Conservation (phyloP, 2,888 invertebrate species). For the Mechanitis mazaeus region DNA sequence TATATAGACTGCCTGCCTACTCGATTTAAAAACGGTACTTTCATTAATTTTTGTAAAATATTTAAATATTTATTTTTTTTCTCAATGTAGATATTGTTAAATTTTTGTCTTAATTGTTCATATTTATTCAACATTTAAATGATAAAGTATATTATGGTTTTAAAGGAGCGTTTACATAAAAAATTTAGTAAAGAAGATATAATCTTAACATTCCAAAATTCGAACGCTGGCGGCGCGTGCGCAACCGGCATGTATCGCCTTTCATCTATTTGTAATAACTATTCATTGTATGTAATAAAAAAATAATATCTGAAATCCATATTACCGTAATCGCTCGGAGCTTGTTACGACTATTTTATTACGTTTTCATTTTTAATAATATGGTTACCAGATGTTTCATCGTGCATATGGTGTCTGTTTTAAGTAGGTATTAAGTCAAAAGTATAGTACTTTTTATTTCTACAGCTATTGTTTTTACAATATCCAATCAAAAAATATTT, state of each 20-base stretch:
- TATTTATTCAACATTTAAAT: slow-evolving; percentile 10
- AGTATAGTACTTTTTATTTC: too few species aligned
- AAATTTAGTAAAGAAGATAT: slow-evolving; percentile 26
- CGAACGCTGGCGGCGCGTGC: slow-evolving; percentile 48
- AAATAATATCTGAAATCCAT: slow-evolving; percentile 46
- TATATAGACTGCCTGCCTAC: too few species aligned
- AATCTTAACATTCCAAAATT: slow-evolving; percentile 48
- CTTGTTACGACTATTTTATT: slow-evolving; percentile 50
- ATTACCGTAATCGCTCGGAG: slow-evolving; percentile 60
- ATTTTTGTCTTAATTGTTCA: too few species aligned
- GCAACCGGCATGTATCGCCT: slow-evolving; percentile 46
- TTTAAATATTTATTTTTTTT: too few species aligned
- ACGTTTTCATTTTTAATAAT: slow-evolving; percentile 40
- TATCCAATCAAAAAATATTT: too few species aligned
- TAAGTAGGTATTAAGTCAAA: neutral
- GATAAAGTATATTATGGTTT: slow-evolving; percentile 14
- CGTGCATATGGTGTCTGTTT: slow-evolving; percentile 16
- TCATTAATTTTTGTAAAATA: too few species aligned
- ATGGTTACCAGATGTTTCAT: slow-evolving; percentile 21
- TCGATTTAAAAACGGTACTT: too few species aligned
- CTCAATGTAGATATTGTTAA: too few species aligned
- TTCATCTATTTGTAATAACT: slow-evolving; percentile 59
- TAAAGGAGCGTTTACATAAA: slow-evolving; percentile 8
- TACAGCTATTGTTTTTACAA: too few species aligned
- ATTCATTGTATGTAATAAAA: slow-evolving; percentile 58